Evolutionary conservation across 1,140 invertebrate species (phyloP).

Genomic region (Dysdera silvatica): DNA sequence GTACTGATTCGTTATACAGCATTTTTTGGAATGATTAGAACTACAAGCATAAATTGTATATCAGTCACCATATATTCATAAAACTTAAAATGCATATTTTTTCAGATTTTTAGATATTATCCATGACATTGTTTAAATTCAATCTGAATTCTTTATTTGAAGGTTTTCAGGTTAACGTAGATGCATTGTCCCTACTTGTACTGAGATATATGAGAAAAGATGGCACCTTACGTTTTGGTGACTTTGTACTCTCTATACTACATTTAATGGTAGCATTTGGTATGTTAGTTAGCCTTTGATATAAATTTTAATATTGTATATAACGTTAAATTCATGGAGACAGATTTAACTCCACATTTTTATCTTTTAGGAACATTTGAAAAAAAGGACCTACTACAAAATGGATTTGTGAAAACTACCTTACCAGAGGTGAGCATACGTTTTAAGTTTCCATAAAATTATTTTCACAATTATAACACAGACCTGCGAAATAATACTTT

Average conservation of each 20-base stretch:
- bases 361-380: slow-evolving; percentile 60
- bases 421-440: slow-evolving; percentile 60
- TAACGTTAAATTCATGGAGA: neutral
- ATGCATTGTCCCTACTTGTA: slow-evolving; percentile 70
- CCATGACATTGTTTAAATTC: neutral
- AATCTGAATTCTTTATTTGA: slow-evolving; percentile 32
- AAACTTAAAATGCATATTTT: neutral
- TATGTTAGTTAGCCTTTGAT: slow-evolving; percentile 47
- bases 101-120: neutral
- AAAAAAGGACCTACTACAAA: slow-evolving; percentile 68
- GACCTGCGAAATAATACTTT: no score
- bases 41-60: neutral
- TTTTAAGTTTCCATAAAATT: slow-evolving; percentile 4
- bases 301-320: neutral
- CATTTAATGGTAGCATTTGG: slow-evolving; percentile 80
- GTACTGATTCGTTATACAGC: no score
- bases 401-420: slow-evolving; percentile 69
- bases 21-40: neutral
- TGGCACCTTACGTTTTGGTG: slow-evolving; percentile 82
- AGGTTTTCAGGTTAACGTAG: slow-evolving; percentile 72
- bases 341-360: neutral
- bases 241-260: slow-evolving; percentile 82
- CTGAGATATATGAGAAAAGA: slow-evolving; percentile 86
- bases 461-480: no score
- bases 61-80: neutral